Evolutionary conservation across 1,140 invertebrate genomes (phyloP), one percentile per base, ranked within the genome.

Genomic region (Halesus radiatus): DNA sequence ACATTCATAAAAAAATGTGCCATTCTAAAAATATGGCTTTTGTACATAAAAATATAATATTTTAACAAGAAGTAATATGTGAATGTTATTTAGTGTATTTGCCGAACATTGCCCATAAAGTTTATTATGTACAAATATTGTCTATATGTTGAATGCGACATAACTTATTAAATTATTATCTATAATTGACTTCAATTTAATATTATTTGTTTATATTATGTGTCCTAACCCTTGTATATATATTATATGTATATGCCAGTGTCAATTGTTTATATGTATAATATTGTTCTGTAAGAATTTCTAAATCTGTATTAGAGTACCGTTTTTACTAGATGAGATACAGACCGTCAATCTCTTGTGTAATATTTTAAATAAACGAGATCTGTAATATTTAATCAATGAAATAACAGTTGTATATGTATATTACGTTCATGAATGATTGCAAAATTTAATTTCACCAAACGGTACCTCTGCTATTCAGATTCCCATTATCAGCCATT

Each of bases 31-130:
- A 45, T 60, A 68, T 78, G 76, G 76, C 62, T 18, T 70, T 26
- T 78, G 76, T 72, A 78, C 18, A 76, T 62, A 76, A 76, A 76
- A 58, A 18, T 76, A 13, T 75, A 76, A 45, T n/a, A 56, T 62
- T 62, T 60, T 50, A 76, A 76, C 53, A 76, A 45, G 32, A 76
- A 58, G 26, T 62, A 76, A 23, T 56, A 74, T 56, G 66, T 70
- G 66, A 70, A 74, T 74, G 54, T 74, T 29, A 74, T 58, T 54
- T 76, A 45, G 52, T 76, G 22, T 76, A 50, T 23, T 62, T 76
- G 74, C 56, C 56, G 56, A 76, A 62, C 29, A 76, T 76, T 76
- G 74, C 74, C 74, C 32, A 53, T 74, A 32, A 74, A 74, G 22
- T 56, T 76, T 62, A 56, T 62, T 45, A 7, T 76, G 74, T 76